A percentile compares a stretch with the other conserved stretches of the same genome.
Conservation (phyloP, 2,888 invertebrate species). For the Sesamia inferens region DNA sequence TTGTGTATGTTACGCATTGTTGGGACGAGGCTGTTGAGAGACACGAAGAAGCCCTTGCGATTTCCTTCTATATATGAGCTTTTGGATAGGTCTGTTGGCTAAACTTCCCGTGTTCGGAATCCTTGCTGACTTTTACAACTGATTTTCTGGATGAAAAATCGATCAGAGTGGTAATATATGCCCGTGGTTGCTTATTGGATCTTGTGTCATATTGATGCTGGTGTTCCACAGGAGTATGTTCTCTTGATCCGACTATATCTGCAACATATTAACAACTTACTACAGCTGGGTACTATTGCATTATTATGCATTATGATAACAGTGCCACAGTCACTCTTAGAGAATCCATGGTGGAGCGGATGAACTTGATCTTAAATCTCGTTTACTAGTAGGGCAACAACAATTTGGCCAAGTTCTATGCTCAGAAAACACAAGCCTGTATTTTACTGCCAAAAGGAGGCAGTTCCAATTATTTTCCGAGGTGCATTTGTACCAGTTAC, state of each 20-base stretch:
- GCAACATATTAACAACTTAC: not conserved
- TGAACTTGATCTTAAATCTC: not conserved
- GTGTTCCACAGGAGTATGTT: not conserved
- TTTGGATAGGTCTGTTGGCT: too few relatives aligned
- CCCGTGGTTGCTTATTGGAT: not conserved
- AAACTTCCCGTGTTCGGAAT: not conserved
- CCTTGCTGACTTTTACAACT: not conserved
- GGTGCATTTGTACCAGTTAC: not conserved
- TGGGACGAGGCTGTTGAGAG: too few relatives aligned
- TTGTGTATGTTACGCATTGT: not conserved
- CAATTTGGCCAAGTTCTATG: not conserved
- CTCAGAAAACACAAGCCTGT: not conserved
- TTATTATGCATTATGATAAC: too few relatives aligned
- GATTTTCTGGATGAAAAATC: not conserved
- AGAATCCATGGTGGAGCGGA: not conserved
- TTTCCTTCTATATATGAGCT: too few relatives aligned
- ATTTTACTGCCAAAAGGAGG: not conserved
- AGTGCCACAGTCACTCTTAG: not conserved
- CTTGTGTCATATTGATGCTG: too few relatives aligned
- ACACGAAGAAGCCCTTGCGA: too few relatives aligned
- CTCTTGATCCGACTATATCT: not conserved
- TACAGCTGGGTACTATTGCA: not conserved
- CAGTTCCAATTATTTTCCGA: not conserved
- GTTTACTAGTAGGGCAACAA: not conserved
- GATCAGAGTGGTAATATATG: not conserved